A percentile compares a stretch with the other conserved stretches of the same genome.
Evolutionary conservation across 2,113 vertebrate species (phyloP).

Genomic region (Oxyruncus cristatus): DNA sequence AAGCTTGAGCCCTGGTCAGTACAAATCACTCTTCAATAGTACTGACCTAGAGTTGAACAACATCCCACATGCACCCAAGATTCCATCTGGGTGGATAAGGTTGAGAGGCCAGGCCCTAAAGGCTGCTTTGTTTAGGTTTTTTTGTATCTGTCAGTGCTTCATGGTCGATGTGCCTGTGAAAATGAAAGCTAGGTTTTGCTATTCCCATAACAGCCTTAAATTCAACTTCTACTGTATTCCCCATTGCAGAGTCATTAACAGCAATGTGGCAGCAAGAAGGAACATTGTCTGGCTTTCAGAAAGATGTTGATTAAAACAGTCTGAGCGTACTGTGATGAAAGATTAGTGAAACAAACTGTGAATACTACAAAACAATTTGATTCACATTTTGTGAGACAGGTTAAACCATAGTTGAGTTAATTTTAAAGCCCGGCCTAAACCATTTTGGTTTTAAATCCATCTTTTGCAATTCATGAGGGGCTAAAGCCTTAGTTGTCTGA

Average conservation of each 20-base stretch:
- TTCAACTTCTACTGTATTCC: not conserved
- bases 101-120: not conserved
- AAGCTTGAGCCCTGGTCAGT: not conserved
- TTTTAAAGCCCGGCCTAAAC: not conserved
- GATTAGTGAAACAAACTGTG: not conserved
- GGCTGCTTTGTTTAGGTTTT: not conserved
- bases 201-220: not conserved
- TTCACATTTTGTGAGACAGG: not conserved
- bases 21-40: not conserved
- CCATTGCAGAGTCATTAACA: not conserved
- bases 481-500: not conserved
- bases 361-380: not conserved
- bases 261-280: not conserved
- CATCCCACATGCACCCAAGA: rapidly evolving
- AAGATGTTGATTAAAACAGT: not conserved
- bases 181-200: not conserved
- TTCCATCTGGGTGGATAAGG: not conserved
- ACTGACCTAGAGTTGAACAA: not conserved
- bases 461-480: not conserved
- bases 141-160: not conserved
- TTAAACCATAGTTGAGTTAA: not conserved
- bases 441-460: not conserved
- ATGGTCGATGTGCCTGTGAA: not conserved
- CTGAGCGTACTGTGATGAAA: not conserved
- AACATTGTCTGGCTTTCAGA: not conserved